Evolutionary conservation across 2,888 invertebrate genomes (phyloP).

Genomic region (Pachycephus smyrnensis): DNA sequence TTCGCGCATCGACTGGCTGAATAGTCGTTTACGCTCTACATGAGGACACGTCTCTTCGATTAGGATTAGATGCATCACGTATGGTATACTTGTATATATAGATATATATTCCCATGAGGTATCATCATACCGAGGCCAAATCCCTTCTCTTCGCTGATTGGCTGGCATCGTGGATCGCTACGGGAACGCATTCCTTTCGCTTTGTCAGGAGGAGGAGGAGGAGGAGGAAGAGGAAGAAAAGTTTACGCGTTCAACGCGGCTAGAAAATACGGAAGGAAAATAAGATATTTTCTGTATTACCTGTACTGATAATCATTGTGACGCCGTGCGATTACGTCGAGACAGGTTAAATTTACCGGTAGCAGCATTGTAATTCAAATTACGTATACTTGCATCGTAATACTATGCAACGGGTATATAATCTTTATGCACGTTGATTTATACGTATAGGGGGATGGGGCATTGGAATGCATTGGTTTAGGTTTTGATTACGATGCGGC

Average conservation of each 20-base stretch:
- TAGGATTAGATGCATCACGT: not conserved
- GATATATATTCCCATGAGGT: not conserved
- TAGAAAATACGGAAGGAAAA: not conserved
- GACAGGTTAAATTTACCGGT: not conserved
- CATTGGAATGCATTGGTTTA: not conserved
- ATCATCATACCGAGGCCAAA: not conserved
- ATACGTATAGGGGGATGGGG: not conserved
- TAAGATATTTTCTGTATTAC: not conserved
- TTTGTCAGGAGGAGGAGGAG: not conserved
- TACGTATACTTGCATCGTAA: not conserved
- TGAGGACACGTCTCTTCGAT: not conserved
- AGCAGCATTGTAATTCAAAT: not conserved
- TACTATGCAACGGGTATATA: not conserved
- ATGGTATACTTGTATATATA: not conserved
- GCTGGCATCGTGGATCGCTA: not conserved
- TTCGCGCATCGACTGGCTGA: not conserved
- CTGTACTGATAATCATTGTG: not conserved
- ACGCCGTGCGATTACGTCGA: not conserved
- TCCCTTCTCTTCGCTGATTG: not conserved
- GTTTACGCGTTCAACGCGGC: not conserved
- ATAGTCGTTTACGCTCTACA: not conserved
- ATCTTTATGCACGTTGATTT: not conserved
- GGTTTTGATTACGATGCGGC: constrained; percentile 20
- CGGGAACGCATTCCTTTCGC: not conserved
- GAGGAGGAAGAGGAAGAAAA: not conserved